phyloP scores from a whole-genome alignment of 2,888 invertebrate species.

The Yponomeuta plumbellus region DNA sequence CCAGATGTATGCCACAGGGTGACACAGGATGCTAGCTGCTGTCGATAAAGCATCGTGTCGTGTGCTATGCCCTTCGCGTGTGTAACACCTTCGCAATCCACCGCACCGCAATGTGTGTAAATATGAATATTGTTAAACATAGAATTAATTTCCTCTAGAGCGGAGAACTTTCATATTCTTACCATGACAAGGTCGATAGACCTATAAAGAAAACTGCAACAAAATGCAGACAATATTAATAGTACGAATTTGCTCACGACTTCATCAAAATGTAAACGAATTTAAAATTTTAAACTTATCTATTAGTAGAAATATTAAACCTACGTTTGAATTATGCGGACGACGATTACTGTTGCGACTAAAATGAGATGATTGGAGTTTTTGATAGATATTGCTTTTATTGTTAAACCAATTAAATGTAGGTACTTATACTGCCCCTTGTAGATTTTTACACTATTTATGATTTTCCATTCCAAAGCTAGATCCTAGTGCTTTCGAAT shows the following conservation, averaged over 20 bases:
- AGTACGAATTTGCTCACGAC: background rate
- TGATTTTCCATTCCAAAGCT: too few relatives aligned
- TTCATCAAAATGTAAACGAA: slow-evolving; percentile 5
- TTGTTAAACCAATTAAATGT: too few relatives aligned
- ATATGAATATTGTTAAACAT: slow-evolving; percentile 2
- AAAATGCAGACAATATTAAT: background rate
- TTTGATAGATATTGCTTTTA: background rate
- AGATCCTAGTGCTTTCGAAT: too few relatives aligned
- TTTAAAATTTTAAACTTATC: slow-evolving; percentile 18
- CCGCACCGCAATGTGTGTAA: slow-evolving; percentile 8
- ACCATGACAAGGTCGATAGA: background rate
- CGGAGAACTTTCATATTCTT: background rate
- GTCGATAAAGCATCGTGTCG: slow-evolving; percentile 9
- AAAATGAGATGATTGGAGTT: slow-evolving; percentile 4
- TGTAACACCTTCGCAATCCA: background rate
- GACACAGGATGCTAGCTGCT: background rate
- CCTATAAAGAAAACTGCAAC: background rate
- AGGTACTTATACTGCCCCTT: too few relatives aligned
- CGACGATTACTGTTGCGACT: background rate
- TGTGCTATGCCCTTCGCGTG: background rate
- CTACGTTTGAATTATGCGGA: background rate
- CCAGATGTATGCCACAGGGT: background rate
- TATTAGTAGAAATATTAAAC: slow-evolving; percentile 6
- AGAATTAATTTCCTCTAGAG: background rate
- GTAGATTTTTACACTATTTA: too few relatives aligned